Evolutionary conservation across 1,140 invertebrate species (phyloP).

Genomic region (Nephila pilipes): DNA sequence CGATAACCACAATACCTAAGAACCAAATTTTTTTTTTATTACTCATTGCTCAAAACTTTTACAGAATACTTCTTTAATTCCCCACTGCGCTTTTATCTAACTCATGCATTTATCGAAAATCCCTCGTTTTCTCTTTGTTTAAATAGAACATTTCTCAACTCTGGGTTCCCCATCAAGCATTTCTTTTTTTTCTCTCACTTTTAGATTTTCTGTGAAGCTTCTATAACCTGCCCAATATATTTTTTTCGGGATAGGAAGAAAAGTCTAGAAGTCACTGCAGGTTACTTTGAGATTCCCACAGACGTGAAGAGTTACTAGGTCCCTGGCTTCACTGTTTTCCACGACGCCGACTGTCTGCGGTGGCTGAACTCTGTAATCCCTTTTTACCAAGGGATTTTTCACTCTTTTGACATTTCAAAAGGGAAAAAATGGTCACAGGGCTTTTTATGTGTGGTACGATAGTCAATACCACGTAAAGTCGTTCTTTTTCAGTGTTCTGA

Average conservation of each 20-base stretch:
- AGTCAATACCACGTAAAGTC: neutral
- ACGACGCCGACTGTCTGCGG: neutral
- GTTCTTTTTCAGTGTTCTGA: neutral
- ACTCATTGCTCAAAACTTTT: too few relatives aligned
- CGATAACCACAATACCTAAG: too few relatives aligned
- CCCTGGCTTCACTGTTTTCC: neutral
- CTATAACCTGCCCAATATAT: too few relatives aligned
- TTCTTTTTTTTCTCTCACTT: too few relatives aligned
- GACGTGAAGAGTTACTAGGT: neutral
- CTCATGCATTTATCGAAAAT: too few relatives aligned
- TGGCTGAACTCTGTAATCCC: constrained; percentile 7
- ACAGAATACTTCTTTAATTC: too few relatives aligned
- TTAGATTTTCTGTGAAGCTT: too few relatives aligned
- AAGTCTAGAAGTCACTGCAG: neutral
- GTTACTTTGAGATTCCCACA: neutral
- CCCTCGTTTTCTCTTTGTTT: too few relatives aligned
- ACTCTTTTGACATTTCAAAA: neutral
- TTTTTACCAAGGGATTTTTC: constrained; percentile 13
- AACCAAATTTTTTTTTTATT: too few relatives aligned
- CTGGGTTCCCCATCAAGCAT: too few relatives aligned
- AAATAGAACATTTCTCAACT: too few relatives aligned
- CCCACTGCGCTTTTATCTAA: too few relatives aligned
- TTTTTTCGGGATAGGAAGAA: neutral
- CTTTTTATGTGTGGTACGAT: neutral
- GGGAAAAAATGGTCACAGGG: neutral